These are phyloP conservation scores for Epinotia demarniana DNA, from an alignment of 2,888 invertebrate species.

Conservation along the genomic window DNA sequence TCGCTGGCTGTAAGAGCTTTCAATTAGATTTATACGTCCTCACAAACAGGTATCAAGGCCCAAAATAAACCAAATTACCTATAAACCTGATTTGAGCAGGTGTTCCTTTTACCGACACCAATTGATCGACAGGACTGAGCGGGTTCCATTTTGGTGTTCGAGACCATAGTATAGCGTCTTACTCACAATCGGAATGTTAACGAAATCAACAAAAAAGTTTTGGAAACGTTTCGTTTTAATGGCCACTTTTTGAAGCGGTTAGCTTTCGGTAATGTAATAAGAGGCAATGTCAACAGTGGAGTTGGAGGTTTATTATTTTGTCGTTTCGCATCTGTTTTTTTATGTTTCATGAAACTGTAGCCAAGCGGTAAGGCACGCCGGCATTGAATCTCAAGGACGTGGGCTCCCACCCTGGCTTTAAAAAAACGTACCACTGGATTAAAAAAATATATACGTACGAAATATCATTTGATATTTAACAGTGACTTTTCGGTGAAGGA, in stretches of 20 bases:
- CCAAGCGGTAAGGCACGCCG: too few relatives aligned
- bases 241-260: neutral
- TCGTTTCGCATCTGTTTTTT: neutral
- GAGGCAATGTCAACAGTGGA: neutral
- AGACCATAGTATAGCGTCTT: neutral
- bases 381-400: too few relatives aligned
- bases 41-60: constrained; percentile 9
- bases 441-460: too few relatives aligned
- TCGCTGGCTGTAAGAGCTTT: neutral
- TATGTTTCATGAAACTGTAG: neutral
- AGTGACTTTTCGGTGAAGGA: too few relatives aligned
- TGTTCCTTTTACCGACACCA: constrained; percentile 28
- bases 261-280: neutral
- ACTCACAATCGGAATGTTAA: constrained; percentile 24
- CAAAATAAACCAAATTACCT: constrained; percentile 15
- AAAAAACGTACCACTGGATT: too few relatives aligned
- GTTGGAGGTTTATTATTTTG: neutral
- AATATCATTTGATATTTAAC: too few relatives aligned
- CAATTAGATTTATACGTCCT: neutral
- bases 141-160: neutral
- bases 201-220: constrained; percentile 4
- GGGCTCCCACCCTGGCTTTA: too few relatives aligned
- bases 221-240: neutral
- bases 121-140: constrained; percentile 17
- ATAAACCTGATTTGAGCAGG: constrained; percentile 18